Base-by-base conservation (phyloP, 1,140 invertebrate genomes). In the Hylaeus anthracinus region DNA sequence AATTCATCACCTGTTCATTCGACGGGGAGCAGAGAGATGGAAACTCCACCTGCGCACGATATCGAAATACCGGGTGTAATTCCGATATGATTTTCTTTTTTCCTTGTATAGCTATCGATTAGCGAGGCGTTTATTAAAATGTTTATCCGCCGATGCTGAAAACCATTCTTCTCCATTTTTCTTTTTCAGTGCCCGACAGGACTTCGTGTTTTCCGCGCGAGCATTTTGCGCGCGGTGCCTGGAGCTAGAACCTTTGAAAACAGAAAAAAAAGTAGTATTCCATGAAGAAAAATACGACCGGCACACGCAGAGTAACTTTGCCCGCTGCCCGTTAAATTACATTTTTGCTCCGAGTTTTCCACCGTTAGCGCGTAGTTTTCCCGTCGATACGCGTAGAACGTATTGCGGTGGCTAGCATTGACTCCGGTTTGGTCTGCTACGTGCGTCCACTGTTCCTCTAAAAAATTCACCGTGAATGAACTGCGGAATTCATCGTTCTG, bases 91-190 rank as follows among this genome's bases (percentile, higher is more conserved):
- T 67, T 41, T 48, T 58, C 15, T 1, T 66, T 15, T 43, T 60
- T 72, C 26, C 71, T 43, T 61, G 41, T 12, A 12, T 48, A 4
- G 37, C 53, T 9, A 51, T 9, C 43, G 41, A 51, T 41, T 48
- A 67, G 39, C 64, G n/a, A 69, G 67, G 51, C 72, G 71, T 88
- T 88, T 88, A 87, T 88, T 88, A 87, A 88, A 86, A 86, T 86
- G 83, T 88, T 88, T 88, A 85, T 86, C 83, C 79, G 63, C 58
- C 66, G 80, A 79, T 63, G 69, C 14, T 51, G 75, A 71, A 78
- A 82, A 55, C 58, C 12, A 41, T 10, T 6, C 72, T 51, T 2
- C 1, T 15, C 39, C 15, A n/a, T 41, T 15, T 63, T 66, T 45
- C n/a, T 41, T 15, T 63, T 60, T 53, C 45, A 51, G 15, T 5